Evolutionary conservation across 2,888 invertebrate genomes (phyloP), one percentile per base, ranked within the genome.

Genomic region (Campopleginae sp.): DNA sequence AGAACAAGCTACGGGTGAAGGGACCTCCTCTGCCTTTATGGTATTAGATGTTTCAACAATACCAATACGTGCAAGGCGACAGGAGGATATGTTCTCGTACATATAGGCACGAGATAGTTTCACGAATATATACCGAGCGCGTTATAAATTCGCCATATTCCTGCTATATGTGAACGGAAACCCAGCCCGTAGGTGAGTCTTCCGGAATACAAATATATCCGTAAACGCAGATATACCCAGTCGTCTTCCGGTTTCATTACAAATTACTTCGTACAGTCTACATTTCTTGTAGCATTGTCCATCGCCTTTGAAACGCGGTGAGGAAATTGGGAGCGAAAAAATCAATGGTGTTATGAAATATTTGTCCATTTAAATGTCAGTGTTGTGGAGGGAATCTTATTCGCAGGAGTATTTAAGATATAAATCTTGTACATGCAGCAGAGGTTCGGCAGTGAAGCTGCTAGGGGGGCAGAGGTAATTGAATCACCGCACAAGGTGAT

Each of bases 401-500:
- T 80, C 65, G 54, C 48, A 10, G 79, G 65, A 82, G 61, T 79
- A 65, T 71, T 71, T 71, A 10, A 82, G 75, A 85, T 82, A 46
- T 46, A 33, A 23, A 85, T 79, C 81, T 70, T 38, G 19, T 51
- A 66, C 42, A 42, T n/a, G 61, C 10, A 68, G 75, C 76, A 70
- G 78, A 65, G 77, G 63, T 51, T 65, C n/a, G 46, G 68, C 38
- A 33, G 19, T 3, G 54, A 23, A 54, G 23, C 51, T 8, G 23
- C 8, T 10, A 14, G 14, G 38, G 54, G 58, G 65, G 3, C 61
- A 76, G 78, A 76, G 71, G 76, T 85, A 82, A 85, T 85, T 80
- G 85, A 82, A 85, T 85, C 75, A 80, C 79, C 82, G 76, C 85
- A 77, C 68, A 85, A 85, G 80, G 82, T 82, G 72, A 74, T 85